Evolutionary conservation across 2,888 invertebrate genomes (phyloP).

Genomic region (Limenitis camilla): DNA sequence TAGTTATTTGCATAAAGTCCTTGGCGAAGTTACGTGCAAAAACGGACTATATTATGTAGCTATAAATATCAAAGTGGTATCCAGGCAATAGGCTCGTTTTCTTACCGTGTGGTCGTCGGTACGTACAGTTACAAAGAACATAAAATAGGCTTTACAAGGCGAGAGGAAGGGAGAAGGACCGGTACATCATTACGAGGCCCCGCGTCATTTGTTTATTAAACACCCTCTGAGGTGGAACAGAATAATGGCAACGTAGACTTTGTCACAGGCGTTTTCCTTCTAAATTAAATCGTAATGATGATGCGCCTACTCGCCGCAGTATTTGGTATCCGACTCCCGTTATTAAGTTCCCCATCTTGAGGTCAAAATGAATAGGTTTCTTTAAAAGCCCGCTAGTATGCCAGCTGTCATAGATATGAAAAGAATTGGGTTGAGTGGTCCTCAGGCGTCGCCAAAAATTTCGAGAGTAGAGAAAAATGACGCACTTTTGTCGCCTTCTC

Average conservation of each 20-base stretch:
- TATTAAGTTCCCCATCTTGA: slow-evolving; percentile 67
- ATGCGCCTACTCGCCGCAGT: slow-evolving; percentile 57
- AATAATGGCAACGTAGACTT: slow-evolving; percentile 68
- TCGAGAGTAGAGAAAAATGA: slow-evolving; percentile 24
- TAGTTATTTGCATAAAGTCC: slow-evolving; percentile 10
- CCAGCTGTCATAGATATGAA: slow-evolving; percentile 66
- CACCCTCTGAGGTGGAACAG: slow-evolving; percentile 68
- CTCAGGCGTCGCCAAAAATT: slow-evolving; percentile 34
- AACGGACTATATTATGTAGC: slow-evolving; percentile 11
- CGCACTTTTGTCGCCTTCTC: slow-evolving; percentile 22
- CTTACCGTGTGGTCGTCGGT: slow-evolving; percentile 17
- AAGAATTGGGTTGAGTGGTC: slow-evolving; percentile 56
- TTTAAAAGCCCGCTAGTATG: slow-evolving; percentile 57
- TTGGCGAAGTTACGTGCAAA: slow-evolving; percentile 2
- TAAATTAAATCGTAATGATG: slow-evolving; percentile 72
- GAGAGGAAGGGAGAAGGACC: slow-evolving; percentile 40
- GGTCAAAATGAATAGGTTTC: slow-evolving; percentile 68
- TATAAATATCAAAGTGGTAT: slow-evolving; percentile 18
- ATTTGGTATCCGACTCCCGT: slow-evolving; percentile 51
- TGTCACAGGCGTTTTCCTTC: slow-evolving; percentile 67
- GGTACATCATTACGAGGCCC: slow-evolving; percentile 59
- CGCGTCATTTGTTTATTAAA: slow-evolving; percentile 73
- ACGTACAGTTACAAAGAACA: slow-evolving; percentile 37
- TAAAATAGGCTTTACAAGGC: slow-evolving; percentile 52
- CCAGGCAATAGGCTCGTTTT: slow-evolving; percentile 15